These are phyloP conservation scores for Penaeus vannamei DNA, from an alignment of 1,140 invertebrate species.

Conservation along the genomic window DNA sequence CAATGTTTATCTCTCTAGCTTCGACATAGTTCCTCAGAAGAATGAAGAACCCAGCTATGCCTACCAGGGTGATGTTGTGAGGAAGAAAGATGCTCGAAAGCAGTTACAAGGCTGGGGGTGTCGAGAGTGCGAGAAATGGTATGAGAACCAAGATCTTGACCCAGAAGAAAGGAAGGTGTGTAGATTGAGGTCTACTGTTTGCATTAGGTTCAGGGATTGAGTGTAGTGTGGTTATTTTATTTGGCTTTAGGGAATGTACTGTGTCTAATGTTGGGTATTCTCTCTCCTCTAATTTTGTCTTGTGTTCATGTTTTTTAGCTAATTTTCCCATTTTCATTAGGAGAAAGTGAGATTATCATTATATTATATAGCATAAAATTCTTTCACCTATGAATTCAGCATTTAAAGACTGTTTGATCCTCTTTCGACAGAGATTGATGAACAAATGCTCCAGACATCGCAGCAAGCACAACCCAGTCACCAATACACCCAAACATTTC, in stretches of 20 bases:
- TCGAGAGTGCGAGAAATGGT: constrained; percentile 3
- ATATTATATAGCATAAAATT: no score
- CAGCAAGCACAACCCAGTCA: constrained; percentile 45
- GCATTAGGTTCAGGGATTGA: not conserved
- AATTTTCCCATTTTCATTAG: no score
- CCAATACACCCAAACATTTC: constrained; percentile 37
- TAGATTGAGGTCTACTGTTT: not conserved
- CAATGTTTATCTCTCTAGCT: not conserved
- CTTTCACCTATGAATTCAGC: no score
- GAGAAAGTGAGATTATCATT: no score
- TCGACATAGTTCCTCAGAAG: not conserved
- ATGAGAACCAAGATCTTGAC: not conserved
- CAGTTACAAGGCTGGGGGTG: not conserved
- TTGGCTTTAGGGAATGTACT: no score
- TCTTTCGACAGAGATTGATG: constrained; percentile 41
- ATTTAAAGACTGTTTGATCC: not conserved
- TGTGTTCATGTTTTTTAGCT: no score
- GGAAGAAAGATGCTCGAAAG: not conserved
- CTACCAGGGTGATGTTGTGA: not conserved
- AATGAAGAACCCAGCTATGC: not conserved
- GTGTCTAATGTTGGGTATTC: no score
- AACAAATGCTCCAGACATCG: constrained; percentile 49
- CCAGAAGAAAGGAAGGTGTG: constrained; percentile 29
- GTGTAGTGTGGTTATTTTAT: no score
- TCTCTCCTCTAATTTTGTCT: no score